phyloP scores from a whole-genome alignment of 2,888 invertebrate genomes.

The Heteromurus nitidus region DNA sequence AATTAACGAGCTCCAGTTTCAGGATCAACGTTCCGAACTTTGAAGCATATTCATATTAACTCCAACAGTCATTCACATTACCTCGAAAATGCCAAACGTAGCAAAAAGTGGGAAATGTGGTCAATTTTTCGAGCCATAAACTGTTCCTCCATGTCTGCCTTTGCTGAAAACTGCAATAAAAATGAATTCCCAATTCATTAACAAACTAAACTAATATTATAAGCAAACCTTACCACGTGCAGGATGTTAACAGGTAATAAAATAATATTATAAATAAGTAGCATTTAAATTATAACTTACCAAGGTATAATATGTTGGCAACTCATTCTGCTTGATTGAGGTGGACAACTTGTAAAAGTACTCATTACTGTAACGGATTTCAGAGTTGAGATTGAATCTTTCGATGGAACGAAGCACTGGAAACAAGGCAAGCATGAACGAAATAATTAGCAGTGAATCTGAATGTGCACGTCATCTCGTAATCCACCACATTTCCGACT shows the following conservation, averaged over 20 bases:
- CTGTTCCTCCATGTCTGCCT: neutral
- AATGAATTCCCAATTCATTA: too few relatives aligned
- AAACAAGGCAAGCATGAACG: too few relatives aligned
- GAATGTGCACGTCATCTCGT: too few relatives aligned
- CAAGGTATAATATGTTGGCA: constrained; percentile 33
- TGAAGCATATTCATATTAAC: neutral
- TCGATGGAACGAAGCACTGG: constrained; percentile 85
- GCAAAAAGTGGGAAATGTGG: constrained; percentile 93
- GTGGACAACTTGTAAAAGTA: constrained; percentile 77
- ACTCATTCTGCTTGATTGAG: constrained; percentile 26
- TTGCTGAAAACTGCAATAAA: neutral
- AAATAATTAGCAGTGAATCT: too few relatives aligned
- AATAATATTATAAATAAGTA: neutral
- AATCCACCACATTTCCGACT: too few relatives aligned
- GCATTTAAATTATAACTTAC: constrained; percentile 73
- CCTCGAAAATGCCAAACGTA: constrained; percentile 92
- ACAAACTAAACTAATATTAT: neutral
- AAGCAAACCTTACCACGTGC: too few relatives aligned
- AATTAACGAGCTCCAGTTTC: neutral
- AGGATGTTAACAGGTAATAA: neutral
- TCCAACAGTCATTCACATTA: constrained; percentile 40
- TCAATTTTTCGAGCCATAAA: constrained; percentile 77
- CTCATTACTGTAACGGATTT: constrained; percentile 71
- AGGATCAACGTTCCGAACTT: neutral
- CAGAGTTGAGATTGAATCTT: constrained; percentile 79